A percentile compares a stretch with the other conserved stretches of the same genome.
Conservation (phyloP, 2,888 invertebrate genomes). For the Tillus elongatus region DNA sequence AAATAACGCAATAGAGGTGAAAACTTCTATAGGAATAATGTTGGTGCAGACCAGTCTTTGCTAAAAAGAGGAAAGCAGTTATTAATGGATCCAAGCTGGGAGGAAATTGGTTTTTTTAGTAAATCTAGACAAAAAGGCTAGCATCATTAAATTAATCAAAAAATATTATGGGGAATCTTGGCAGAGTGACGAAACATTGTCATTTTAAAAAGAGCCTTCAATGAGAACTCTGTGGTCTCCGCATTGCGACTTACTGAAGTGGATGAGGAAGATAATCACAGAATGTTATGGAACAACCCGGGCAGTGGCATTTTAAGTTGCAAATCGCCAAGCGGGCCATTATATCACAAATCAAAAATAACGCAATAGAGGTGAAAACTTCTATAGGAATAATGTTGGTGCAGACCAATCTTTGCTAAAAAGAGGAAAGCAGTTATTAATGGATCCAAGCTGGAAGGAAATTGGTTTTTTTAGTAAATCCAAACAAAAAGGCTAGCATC, state of each 20-base stretch:
- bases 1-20: background rate
- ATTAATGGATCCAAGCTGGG: no score
- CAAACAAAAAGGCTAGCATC: conserved; percentile 3
- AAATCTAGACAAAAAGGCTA: background rate
- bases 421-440: no score
- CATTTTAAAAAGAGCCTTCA: no score
- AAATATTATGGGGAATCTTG: no score
- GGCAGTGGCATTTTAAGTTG: conserved; percentile 22
- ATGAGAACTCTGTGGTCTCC: no score
- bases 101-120: background rate
- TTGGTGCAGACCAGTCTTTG: background rate
- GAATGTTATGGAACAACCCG: conserved; percentile 18
- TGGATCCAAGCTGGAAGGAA: background rate
- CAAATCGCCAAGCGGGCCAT: conserved; percentile 16
- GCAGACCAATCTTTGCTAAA: background rate
- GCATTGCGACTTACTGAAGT: no score
- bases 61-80: background rate
- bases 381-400: conserved; percentile 1
- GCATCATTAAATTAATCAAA: no score
- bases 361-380: background rate
- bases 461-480: background rate
- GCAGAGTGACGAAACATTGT: no score
- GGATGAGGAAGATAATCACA: no score
- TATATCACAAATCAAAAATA: background rate
- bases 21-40: conserved; percentile 3